Evolutionary conservation across 1,140 invertebrate species (phyloP).

Genomic region (Manduca sexta): DNA sequence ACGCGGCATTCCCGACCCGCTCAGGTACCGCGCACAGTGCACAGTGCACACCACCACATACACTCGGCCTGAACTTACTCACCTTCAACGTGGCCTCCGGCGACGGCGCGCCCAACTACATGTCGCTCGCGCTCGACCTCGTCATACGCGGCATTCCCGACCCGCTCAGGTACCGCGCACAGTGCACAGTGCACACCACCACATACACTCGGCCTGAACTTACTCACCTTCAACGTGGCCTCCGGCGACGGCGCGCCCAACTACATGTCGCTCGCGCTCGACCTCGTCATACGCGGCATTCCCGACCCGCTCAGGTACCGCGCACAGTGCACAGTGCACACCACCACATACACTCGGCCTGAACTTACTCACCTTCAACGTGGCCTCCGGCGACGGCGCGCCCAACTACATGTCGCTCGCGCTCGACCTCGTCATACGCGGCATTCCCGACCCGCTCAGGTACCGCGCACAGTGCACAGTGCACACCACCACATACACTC

Average conservation of each 20-base stretch:
- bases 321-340: no score
- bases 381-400: conserved; percentile 69
- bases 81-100: conserved; percentile 60
- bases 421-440: conserved; percentile 95
- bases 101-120: conserved; percentile 79
- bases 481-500: no score
- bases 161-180: no score
- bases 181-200: no score
- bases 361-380: conserved; percentile 61
- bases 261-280: conserved; percentile 96
- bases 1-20: conserved; percentile 92
- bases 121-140: conserved; percentile 96
- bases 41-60: no score
- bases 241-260: conserved; percentile 73
- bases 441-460: conserved; percentile 92
- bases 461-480: no score
- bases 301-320: conserved; percentile 89
- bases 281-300: conserved; percentile 94
- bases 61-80: no score
- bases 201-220: no score
- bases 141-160: conserved; percentile 95
- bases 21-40: no score
- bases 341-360: no score
- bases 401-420: conserved; percentile 93
- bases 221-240: conserved; percentile 59